phyloP scores from a whole-genome alignment of 2,797 vertebrate genomes.

The Sardinella longiceps region DNA sequence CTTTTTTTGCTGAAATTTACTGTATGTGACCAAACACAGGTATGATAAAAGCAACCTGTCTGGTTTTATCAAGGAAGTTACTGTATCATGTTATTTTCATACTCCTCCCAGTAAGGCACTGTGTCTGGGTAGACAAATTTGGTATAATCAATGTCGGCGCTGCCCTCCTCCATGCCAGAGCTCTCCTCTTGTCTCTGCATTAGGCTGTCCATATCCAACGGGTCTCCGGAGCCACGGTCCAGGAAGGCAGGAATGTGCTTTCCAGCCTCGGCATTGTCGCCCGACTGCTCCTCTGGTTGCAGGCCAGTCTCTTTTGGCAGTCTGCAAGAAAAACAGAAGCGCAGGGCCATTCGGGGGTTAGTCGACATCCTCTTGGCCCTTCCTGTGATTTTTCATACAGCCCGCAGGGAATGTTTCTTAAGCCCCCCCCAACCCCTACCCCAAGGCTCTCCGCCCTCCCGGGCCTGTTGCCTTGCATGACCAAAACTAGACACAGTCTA shows the following conservation, averaged over 20 bases:
- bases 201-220: background rate
- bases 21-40: background rate
- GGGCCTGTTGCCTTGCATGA: constrained; percentile 17
- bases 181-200: constrained; percentile 15
- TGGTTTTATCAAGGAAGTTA: background rate
- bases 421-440: background rate
- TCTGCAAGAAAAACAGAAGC: constrained; percentile 62
- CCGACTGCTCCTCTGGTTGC: constrained; percentile 63
- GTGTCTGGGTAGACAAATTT: background rate
- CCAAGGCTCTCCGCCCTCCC: background rate
- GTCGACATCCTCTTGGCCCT: constrained; percentile 56
- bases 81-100: background rate
- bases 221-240: constrained; percentile 49
- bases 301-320: constrained; percentile 59
- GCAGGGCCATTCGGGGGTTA: constrained; percentile 40
- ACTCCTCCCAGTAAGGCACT: background rate
- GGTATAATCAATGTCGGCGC: background rate
- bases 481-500: constrained; percentile 24
- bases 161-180: background rate
- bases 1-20: background rate
- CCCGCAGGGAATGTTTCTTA: constrained; percentile 16
- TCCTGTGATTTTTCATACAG: constrained; percentile 47
- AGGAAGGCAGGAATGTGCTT: background rate
- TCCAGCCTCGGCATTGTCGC: constrained; percentile 65
- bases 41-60: background rate